Evolutionary conservation across 2,113 vertebrate species (phyloP).

Genomic region (Neomonachus schauinslandi): DNA sequence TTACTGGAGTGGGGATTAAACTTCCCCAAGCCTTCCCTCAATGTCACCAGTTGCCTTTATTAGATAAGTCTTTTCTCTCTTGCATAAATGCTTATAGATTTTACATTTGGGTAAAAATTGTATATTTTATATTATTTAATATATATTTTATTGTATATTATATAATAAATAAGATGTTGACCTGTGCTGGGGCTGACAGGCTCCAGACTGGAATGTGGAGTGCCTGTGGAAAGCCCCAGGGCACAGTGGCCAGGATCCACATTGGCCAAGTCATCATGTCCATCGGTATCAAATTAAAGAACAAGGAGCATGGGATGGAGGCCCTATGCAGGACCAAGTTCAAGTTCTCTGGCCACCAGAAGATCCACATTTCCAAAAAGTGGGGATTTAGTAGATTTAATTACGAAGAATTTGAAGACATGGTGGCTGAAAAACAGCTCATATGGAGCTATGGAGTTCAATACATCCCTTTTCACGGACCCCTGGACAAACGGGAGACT

Average conservation of each 20-base stretch:
- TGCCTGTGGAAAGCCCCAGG: background rate
- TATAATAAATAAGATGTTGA: background rate
- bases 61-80: background rate
- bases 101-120: background rate
- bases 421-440: background rate
- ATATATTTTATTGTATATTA: background rate
- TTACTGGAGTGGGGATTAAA: background rate
- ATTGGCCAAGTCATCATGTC: background rate
- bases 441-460: rapidly evolving
- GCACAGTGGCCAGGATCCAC: background rate
- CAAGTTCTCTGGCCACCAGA: background rate
- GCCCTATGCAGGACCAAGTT: background rate
- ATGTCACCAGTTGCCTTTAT: background rate
- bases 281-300: background rate
- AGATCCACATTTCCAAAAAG: background rate
- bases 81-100: background rate
- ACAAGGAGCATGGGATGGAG: background rate
- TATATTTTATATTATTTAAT: background rate
- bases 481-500: background rate
- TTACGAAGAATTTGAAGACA: background rate
- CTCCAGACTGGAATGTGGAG: background rate
- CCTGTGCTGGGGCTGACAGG: background rate
- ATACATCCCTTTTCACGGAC: background rate
- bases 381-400: background rate
- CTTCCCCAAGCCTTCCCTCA: background rate